These are phyloP conservation scores for Myiotriccus ornatus DNA, from an alignment of 2,797 vertebrate species.

Conservation along the genomic window DNA sequence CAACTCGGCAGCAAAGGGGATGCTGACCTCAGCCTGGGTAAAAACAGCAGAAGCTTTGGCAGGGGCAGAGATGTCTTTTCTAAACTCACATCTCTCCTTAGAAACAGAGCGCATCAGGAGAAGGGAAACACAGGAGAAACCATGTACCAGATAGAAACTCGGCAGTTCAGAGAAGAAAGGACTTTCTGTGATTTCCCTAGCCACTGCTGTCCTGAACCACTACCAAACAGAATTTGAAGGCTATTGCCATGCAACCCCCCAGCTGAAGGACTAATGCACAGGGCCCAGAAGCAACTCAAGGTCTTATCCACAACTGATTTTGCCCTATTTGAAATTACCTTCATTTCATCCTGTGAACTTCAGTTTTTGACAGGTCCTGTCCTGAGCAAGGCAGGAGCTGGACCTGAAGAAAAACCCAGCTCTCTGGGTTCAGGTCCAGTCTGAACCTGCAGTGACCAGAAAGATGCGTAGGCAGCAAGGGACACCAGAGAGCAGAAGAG, in stretches of 20 bases:
- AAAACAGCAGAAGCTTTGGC: not conserved
- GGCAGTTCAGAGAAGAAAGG: not conserved
- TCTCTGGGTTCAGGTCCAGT: not conserved
- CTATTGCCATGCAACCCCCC: not conserved
- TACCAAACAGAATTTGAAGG: not conserved
- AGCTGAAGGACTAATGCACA: not conserved
- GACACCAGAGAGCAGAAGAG: not conserved
- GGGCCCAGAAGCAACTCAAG: not conserved
- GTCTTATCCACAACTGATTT: not conserved
- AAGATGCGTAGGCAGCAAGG: not conserved
- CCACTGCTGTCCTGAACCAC: not conserved
- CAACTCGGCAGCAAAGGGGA: not conserved
- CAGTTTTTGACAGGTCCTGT: not conserved
- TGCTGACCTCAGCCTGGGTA: not conserved
- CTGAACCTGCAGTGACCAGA: not conserved
- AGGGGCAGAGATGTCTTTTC: not conserved
- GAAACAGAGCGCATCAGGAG: not conserved
- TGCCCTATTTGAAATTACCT: not conserved
- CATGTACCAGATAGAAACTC: not conserved
- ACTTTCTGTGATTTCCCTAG: not conserved
- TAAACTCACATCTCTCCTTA: not conserved
- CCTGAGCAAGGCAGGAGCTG: not conserved
- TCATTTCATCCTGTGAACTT: not conserved
- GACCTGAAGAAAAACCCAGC: not conserved
- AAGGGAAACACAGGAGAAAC: not conserved